These are phyloP conservation scores for Deilephila porcellus DNA, from an alignment of 2,888 invertebrate species.

Conservation along the genomic window DNA sequence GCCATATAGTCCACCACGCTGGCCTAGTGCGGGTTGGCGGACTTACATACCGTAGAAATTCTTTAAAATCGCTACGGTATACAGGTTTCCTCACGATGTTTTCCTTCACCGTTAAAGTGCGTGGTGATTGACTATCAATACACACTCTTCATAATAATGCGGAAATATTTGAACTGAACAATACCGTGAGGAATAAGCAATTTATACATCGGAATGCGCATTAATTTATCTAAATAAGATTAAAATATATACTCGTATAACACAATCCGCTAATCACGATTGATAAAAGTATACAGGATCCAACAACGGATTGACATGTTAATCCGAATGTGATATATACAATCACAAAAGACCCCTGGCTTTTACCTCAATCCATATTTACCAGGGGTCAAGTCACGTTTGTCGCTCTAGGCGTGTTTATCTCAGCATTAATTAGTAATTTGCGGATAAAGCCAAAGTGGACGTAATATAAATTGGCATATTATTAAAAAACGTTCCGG, in stretches of 20 bases:
- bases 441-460: slow-evolving; percentile 20
- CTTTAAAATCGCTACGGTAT: too few relatives aligned
- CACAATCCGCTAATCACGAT: neutral
- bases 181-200: neutral
- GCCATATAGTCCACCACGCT: too few relatives aligned
- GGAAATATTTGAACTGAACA: too few relatives aligned
- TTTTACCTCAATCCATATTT: neutral
- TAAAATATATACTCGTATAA: neutral
- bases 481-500: neutral
- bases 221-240: neutral
- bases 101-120: too few relatives aligned
- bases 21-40: too few relatives aligned
- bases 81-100: too few relatives aligned
- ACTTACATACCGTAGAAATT: too few relatives aligned
- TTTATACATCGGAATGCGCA: neutral
- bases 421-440: slow-evolving; percentile 25
- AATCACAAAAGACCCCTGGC: neutral
- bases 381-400: neutral
- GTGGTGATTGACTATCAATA: too few relatives aligned
- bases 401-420: neutral
- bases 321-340: neutral
- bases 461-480: slow-evolving; percentile 38
- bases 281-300: slow-evolving; percentile 4
- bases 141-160: too few relatives aligned
- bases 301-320: slow-evolving; percentile 13